Evolutionary conservation across 2,113 vertebrate species (phyloP).

Genomic region (Callocephalon fimbriatum): DNA sequence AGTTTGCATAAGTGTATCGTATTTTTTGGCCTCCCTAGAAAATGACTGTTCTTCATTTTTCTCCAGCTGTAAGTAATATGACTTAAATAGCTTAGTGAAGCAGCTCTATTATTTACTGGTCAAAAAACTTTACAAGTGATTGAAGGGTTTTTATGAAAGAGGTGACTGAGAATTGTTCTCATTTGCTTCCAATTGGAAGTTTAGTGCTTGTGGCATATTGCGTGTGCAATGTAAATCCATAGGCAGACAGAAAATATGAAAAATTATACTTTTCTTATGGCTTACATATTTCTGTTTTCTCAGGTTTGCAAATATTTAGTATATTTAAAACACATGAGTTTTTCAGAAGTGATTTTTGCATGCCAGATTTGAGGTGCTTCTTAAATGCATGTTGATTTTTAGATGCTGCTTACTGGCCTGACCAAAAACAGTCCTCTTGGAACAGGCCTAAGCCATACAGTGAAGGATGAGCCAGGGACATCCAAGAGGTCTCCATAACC

Average conservation of each 20-base stretch:
- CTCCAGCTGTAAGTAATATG: conserved; percentile 72
- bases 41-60: conserved; percentile 62
- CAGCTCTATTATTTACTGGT: conserved; percentile 64
- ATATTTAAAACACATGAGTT: neutral
- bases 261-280: neutral
- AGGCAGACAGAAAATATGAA: neutral
- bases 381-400: neutral
- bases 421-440: neutral
- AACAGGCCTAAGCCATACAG: neutral
- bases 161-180: conserved; percentile 62
- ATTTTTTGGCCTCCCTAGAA: conserved; percentile 34
- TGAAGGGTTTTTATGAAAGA: conserved; percentile 64
- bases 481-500: neutral
- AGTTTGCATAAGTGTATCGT: neutral
- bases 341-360: neutral
- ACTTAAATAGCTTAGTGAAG: conserved; percentile 67
- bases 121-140: conserved; percentile 68
- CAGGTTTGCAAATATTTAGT: neutral
- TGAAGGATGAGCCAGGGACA: neutral
- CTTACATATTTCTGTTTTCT: neutral
- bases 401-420: neutral
- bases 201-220: conserved; percentile 53
- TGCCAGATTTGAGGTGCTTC: neutral
- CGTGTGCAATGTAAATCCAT: neutral
- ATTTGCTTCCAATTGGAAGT: conserved; percentile 64